Evolutionary conservation across 2,113 vertebrate genomes (phyloP).

Genomic region (Myiozetetes cayanensis): DNA sequence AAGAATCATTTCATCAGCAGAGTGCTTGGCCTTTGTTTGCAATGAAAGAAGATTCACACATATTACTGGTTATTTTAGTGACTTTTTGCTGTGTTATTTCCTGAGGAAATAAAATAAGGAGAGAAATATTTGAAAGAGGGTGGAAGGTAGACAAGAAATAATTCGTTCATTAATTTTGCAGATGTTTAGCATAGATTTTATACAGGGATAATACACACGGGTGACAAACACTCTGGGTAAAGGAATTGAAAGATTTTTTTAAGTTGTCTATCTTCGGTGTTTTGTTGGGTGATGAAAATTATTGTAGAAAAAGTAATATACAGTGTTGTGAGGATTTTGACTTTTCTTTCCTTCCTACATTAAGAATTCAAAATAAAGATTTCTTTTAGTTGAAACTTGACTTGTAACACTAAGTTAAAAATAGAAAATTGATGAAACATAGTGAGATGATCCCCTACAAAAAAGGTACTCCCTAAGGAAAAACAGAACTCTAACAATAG

Average conservation of each 20-base stretch:
- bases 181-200: not conserved
- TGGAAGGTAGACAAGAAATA: not conserved
- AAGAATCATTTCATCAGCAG: not conserved
- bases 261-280: not conserved
- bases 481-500: not conserved
- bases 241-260: not conserved
- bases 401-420: not conserved
- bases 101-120: not conserved
- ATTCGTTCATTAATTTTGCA: not conserved
- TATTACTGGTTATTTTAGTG: constrained; percentile 1
- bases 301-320: not conserved
- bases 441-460: not conserved
- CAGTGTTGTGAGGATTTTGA: not conserved
- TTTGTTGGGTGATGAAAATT: not conserved
- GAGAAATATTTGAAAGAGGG: not conserved
- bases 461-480: not conserved
- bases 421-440: not conserved
- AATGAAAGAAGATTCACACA: not conserved
- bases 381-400: not conserved
- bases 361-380: not conserved
- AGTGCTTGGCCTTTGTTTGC: not conserved
- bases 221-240: not conserved
- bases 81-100: not conserved
- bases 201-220: not conserved
- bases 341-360: not conserved